Evolutionary conservation across 2,113 vertebrate species (phyloP).

Genomic region (Rhynchopsitta pachyrhyncha): DNA sequence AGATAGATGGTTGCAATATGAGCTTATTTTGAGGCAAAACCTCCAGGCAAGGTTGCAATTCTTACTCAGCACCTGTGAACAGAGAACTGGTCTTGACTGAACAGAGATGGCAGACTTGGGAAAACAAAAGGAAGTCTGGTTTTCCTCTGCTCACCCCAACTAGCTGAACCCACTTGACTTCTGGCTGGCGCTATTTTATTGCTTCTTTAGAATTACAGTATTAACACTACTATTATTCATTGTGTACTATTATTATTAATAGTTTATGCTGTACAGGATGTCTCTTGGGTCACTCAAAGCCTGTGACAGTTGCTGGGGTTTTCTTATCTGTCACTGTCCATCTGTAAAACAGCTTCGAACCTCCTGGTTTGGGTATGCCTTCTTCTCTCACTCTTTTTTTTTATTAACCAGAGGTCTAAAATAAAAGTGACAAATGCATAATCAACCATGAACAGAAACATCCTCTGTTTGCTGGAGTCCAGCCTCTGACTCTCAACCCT

Average conservation of each 20-base stretch:
- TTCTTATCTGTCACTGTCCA: slow-evolving; percentile 48
- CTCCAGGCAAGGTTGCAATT: background rate
- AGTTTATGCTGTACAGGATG: background rate
- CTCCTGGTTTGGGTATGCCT: background rate
- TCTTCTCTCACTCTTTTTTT: background rate
- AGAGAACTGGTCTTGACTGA: background rate
- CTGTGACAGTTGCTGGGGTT: slow-evolving; percentile 42
- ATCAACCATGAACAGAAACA: slow-evolving; percentile 46
- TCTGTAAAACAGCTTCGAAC: slow-evolving; percentile 37
- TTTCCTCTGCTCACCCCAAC: background rate
- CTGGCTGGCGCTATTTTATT: background rate
- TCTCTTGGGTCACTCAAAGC: background rate
- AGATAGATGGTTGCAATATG: background rate
- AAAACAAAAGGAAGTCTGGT: background rate
- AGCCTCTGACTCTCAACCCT: background rate
- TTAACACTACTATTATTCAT: background rate
- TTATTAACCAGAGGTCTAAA: slow-evolving; percentile 8
- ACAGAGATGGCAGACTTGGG: background rate
- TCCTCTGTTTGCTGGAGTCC: background rate
- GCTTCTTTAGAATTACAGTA: background rate
- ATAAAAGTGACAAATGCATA: slow-evolving; percentile 22
- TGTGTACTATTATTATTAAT: background rate
- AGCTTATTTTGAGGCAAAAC: slow-evolving; percentile 16
- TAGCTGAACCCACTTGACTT: background rate
- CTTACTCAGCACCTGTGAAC: background rate